Base-by-base conservation (phyloP, 2,888 invertebrate species). In the Alcis repandata region DNA sequence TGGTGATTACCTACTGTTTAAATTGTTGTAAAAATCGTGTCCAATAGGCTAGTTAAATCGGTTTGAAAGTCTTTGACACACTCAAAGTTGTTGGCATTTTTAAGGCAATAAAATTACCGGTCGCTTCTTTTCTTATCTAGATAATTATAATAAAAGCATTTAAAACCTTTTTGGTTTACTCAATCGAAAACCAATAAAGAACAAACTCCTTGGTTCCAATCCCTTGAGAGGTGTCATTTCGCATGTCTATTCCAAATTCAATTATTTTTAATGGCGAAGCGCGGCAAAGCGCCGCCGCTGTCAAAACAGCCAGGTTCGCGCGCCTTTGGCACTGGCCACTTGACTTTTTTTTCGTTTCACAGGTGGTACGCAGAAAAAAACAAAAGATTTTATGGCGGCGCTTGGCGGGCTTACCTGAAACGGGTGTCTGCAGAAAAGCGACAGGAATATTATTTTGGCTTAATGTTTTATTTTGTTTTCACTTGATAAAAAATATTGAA, bases 331-430 rank as follows among this genome's bases (percentile, higher is more conserved):
- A 36, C 56, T 69, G 65, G 57, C 70, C 70, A 71, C 72, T 81
- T 77, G 71, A 83, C 84, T 77, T 79, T 83, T 83, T 84, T 84
- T 79, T 75, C 79, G 68, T 73, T 45, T 84, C 78, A 90, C 92
- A 92, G 92, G 90, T 92, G 92, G 92, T 86, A 82, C 81, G 85
- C 84, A 71, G 67, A 71, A 76, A 77, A 77, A 86, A 87, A 88
- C 1, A 45, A 89, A 86, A 75, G 73, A 72, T 82, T 89, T 88
- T 90, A 90, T 82, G 87, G 76, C 80, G 91, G 91, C 91, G 91
- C 92, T 89, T 86, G 80, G 73, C 46, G 40, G 43, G 75, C 68
- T 77, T 82, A 76, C 76, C 75, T 78, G 81, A 48, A 61, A 70
- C 57, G 74, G 68, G 46, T 68, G 68, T 71, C 76, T 78, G 68